A percentile compares a stretch with the other conserved stretches of the same genome.
Conservation (phyloP, 1,140 invertebrate species). For the Pogonomyrmex barbatus region DNA sequence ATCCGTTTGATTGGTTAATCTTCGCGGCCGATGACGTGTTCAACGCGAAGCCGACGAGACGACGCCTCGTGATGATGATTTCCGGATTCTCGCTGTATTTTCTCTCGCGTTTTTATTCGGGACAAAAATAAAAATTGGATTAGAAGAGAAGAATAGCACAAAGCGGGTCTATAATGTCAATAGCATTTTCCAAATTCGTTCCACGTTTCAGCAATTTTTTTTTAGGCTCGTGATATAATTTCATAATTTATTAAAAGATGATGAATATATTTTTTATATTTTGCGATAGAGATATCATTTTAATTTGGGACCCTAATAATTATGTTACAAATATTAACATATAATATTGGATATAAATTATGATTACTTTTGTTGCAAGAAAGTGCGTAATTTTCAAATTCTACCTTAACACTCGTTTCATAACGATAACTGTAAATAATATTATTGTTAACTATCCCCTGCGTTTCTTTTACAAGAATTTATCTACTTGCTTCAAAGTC, state of each 20-base stretch:
- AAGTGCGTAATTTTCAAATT: slow-evolving; percentile 27
- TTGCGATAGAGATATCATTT: background rate
- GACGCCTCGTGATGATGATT: slow-evolving; percentile 21
- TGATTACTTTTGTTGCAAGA: background rate
- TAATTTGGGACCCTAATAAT: background rate
- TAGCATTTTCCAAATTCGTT: background rate
- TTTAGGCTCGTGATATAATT: background rate
- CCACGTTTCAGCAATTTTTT: too few species aligned
- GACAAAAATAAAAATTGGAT: background rate
- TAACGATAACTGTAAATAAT: background rate
- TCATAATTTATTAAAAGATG: background rate
- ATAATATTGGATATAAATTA: background rate
- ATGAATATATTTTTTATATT: background rate
- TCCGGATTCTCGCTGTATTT: slow-evolving; percentile 47
- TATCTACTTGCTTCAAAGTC: slow-evolving; percentile 37
- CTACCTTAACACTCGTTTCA: background rate
- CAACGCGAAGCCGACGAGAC: slow-evolving; percentile 19
- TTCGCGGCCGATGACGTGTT: slow-evolving; percentile 68
- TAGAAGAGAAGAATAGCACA: background rate
- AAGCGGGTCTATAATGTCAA: background rate
- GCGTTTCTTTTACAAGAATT: slow-evolving; percentile 13
- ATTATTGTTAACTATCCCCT: slow-evolving; percentile 23
- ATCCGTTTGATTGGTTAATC: slow-evolving; percentile 84
- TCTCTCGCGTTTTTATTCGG: background rate
- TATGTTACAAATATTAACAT: background rate